These are phyloP conservation scores for Orchestes rusci DNA, from an alignment of 2,888 invertebrate genomes.

Conservation along the genomic window DNA sequence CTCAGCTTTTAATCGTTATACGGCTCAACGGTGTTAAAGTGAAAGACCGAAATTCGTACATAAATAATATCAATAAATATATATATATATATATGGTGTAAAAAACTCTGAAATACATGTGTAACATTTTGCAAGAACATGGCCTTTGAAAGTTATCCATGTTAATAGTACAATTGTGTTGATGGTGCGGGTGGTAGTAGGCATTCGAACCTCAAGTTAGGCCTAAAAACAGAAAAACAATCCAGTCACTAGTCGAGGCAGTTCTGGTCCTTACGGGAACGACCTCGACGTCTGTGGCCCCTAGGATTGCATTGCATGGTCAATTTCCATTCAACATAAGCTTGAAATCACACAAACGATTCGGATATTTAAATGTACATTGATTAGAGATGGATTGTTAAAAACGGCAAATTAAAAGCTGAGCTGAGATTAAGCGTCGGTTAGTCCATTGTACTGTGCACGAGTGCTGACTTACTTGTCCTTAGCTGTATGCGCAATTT, in stretches of 20 bases:
- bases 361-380: constrained; percentile 39
- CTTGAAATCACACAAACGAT: constrained; percentile 41
- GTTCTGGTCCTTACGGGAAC: constrained; percentile 14
- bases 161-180: constrained; percentile 32
- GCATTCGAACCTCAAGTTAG: constrained; percentile 30
- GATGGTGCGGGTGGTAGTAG: constrained; percentile 32
- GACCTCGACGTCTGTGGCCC: constrained; percentile 23
- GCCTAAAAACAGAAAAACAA: constrained; percentile 34
- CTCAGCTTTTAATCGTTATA: constrained; percentile 46
- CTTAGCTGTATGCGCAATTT: constrained; percentile 31
- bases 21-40: constrained; percentile 37
- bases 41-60: constrained; percentile 1
- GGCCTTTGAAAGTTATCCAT: constrained; percentile 39
- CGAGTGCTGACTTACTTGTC: constrained; percentile 45
- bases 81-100: constrained; percentile 30
- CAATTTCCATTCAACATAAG: constrained; percentile 37
- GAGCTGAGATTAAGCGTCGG: constrained; percentile 46
- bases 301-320: constrained; percentile 15
- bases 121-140: constrained; percentile 44
- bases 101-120: constrained; percentile 37
- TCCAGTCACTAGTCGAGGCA: constrained; percentile 28
- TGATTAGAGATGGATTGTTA: constrained; percentile 42
- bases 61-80: constrained; percentile 24
- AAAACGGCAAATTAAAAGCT: constrained; percentile 46
- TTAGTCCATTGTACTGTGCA: constrained; percentile 46